Conservation (phyloP, 2,797 vertebrate genomes). For the Hozukius guyotensis region DNA sequence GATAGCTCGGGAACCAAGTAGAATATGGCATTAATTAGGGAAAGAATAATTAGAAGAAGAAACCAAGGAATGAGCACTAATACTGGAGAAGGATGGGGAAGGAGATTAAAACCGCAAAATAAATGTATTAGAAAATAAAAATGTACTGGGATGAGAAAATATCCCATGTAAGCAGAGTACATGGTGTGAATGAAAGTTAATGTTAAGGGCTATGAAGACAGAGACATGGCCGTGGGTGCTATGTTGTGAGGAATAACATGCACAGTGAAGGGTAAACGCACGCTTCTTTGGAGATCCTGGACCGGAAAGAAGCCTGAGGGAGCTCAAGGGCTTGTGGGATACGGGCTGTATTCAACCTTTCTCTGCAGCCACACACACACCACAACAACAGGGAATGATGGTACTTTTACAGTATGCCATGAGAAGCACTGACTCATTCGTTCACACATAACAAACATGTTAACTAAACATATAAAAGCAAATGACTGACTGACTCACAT, state of each 20-base stretch:
- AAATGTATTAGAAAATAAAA: neutral
- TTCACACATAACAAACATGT: conserved; percentile 42
- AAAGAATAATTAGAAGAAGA: neutral
- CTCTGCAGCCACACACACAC: conserved; percentile 58
- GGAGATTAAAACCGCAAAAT: neutral
- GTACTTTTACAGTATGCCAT: conserved; percentile 57
- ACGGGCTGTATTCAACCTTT: conserved; percentile 81
- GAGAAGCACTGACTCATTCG: conserved; percentile 55
- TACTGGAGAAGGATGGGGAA: neutral
- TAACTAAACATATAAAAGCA: conserved; percentile 35
- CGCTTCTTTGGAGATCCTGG: conserved; percentile 76
- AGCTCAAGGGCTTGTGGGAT: conserved; percentile 72
- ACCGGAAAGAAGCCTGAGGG: conserved; percentile 75
- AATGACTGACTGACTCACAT: conserved; percentile 3
- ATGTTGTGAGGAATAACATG: conserved; percentile 77
- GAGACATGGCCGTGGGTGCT: conserved; percentile 74
- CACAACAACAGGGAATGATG: conserved; percentile 52
- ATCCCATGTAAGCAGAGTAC: conserved; percentile 3
- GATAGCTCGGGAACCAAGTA: conserved; percentile 10
- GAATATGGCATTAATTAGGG: neutral
- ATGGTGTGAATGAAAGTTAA: conserved; percentile 71
- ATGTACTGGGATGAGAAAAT: neutral
- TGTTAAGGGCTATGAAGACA: conserved; percentile 69
- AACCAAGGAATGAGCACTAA: neutral
- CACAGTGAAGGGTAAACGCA: conserved; percentile 80